These are phyloP conservation scores for Trichopria drosophilae DNA, from an alignment of 2,888 invertebrate genomes.

Conservation along the genomic window DNA sequence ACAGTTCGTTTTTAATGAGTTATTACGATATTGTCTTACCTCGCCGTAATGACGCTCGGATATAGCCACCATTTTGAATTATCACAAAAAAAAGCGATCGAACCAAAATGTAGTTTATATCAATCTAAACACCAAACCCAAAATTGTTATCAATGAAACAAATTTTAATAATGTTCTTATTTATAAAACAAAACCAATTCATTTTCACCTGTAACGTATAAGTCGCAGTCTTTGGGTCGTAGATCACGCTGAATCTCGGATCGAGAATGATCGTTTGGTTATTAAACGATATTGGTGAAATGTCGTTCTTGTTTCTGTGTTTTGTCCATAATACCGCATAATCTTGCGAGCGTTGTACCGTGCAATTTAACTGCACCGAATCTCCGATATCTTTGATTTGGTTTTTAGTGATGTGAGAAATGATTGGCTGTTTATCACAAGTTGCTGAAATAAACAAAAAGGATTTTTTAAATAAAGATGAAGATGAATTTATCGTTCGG, in stretches of 20 bases:
- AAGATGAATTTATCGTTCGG: too few species aligned
- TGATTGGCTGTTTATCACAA: slow-evolving; percentile 17
- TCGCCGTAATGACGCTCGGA: too few species aligned
- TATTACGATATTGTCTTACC: too few species aligned
- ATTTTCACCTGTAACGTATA: slow-evolving; percentile 19
- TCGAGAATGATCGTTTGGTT: slow-evolving; percentile 7
- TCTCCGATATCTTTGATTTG: slow-evolving; percentile 24
- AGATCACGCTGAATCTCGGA: slow-evolving; percentile 9
- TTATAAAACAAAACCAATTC: too few species aligned
- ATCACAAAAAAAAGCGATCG: neutral
- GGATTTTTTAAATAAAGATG: too few species aligned
- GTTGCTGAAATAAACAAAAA: slow-evolving; percentile 3
- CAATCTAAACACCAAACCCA: slow-evolving; percentile 7
- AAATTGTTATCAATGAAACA: too few species aligned
- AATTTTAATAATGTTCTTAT: too few species aligned
- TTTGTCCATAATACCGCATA: slow-evolving; percentile 25
- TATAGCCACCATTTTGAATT: too few species aligned
- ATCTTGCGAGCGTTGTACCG: slow-evolving; percentile 7
- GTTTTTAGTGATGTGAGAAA: slow-evolving; percentile 21
- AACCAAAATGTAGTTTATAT: neutral
- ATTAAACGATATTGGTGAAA: slow-evolving; percentile 8
- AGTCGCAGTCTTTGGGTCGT: slow-evolving; percentile 4
- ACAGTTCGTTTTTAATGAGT: too few species aligned
- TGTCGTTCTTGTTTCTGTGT: slow-evolving; percentile 13
- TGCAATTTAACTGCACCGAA: slow-evolving; percentile 26